Conservation (phyloP, 2,113 vertebrate genomes). For the Pollachius pollachius region DNA sequence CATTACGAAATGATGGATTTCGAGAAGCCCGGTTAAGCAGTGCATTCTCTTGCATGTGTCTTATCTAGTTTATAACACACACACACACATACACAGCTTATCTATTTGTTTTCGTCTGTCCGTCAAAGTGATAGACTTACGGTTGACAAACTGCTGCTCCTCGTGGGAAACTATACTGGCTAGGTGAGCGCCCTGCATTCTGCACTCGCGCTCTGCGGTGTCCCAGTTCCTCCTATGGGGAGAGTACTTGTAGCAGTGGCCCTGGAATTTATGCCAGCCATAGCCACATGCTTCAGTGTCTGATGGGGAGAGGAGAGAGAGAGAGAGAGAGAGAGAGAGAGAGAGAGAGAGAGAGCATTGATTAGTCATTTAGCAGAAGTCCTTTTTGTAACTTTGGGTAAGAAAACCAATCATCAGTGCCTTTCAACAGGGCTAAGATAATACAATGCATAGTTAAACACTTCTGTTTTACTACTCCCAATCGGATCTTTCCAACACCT, state of each 20-base stretch:
- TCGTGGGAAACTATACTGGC: slow-evolving; percentile 88
- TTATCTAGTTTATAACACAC: not conserved
- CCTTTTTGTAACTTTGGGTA: too few species aligned
- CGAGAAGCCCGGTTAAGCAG: too few species aligned
- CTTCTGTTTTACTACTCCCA: not conserved
- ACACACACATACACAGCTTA: not conserved
- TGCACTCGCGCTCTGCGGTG: slow-evolving; percentile 92
- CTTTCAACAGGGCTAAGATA: too few species aligned
- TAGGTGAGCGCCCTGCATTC: slow-evolving; percentile 89
- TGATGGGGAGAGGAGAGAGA: slow-evolving; percentile 48
- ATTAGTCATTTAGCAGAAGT: not conserved
- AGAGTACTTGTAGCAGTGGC: slow-evolving; percentile 94
- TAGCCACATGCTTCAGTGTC: slow-evolving; percentile 92
- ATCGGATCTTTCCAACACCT: slow-evolving; percentile 13
- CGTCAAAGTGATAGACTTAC: slow-evolving; percentile 72
- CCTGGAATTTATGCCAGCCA: slow-evolving; percentile 98
- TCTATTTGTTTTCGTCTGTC: not conserved
- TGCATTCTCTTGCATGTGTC: too few species aligned
- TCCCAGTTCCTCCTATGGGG: slow-evolving; percentile 92
- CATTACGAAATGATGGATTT: not conserved
- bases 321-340: not conserved
- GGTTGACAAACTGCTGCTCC: slow-evolving; percentile 93
- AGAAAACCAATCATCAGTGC: too few species aligned
- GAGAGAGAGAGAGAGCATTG: not conserved
- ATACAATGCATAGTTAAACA: too few species aligned